Evolutionary conservation across 2,113 vertebrate genomes (phyloP).

Genomic region (Rhinichthys klamathensis): DNA sequence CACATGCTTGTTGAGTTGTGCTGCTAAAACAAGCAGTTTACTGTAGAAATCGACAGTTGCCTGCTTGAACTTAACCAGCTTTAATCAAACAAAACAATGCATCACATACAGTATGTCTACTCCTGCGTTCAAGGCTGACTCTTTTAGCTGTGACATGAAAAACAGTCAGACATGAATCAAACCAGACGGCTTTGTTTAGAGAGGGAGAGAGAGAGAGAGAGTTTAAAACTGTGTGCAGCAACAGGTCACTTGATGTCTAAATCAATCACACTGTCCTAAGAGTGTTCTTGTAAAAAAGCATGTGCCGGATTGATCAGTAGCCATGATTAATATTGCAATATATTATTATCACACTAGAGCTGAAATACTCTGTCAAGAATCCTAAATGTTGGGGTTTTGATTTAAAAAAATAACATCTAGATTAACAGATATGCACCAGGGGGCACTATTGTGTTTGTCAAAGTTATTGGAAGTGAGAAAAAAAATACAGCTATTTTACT

Average conservation of each 20-base stretch:
- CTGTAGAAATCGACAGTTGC: conserved; percentile 9
- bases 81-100: conserved; percentile 30
- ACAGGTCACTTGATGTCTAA: neutral
- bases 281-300: neutral
- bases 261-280: neutral
- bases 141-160: conserved; percentile 29
- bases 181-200: neutral
- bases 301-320: neutral
- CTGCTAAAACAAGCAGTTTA: neutral
- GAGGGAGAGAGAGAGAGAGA: conserved; percentile 7
- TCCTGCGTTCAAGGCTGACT: neutral
- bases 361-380: neutral
- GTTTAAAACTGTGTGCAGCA: neutral
- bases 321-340: neutral
- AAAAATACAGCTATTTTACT: neutral
- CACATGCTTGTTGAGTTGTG: neutral
- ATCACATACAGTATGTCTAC: neutral
- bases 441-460: conserved; percentile 40
- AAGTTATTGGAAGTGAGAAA: neutral
- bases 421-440: conserved; percentile 14
- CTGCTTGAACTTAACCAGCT: conserved; percentile 15
- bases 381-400: neutral
- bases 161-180: conserved; percentile 19
- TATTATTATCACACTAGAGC: neutral
- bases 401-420: neutral